Evolutionary conservation across 1,140 invertebrate genomes (phyloP), one percentile per base, ranked within the genome.

Genomic region (Anagrus nilaparvatae): DNA sequence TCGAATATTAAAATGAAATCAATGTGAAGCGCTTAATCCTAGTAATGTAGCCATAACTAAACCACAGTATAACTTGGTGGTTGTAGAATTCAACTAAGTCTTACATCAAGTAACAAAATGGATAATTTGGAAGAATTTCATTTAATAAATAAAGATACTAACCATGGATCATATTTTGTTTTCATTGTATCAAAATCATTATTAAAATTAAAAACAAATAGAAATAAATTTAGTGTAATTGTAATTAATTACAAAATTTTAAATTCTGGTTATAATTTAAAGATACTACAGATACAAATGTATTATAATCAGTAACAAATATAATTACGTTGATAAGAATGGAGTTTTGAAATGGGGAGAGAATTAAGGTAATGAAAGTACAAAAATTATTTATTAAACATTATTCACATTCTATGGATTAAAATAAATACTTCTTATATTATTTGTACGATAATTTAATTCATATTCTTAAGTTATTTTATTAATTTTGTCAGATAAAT

Each of bases 151-250:
- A 75, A 79, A 9, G 60, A 64, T 41, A 49, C 54, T 16, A 57
- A 67, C 16, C 52, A 48, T 34, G 65, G 61, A 27, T 61, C 65
- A 42, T 61, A 70, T 12, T 53, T 63, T 9, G 60, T 78, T 49
- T 48, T 84, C 21, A 76, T 87, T 62, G 75, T 81, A 4, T 81
- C 82, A 14, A 75, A 82, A 55, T 82, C 81, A 20, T 65, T 73
- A 9, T 62, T 82, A 24, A 73, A 75, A 54, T 53, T 89, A 16
- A 71, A 70, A 55, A 82, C 82, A 2, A 87, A 87, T 67, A 67
- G 68, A 48, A 68, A 75, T 18, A 58, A 59, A 29, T 40, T 50
- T 44, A 63, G 67, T 14, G 52, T 63, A 1, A n/a, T n/a, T n/a
- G n/a, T n/a, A n/a, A 61, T 54, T 4, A 51, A 32, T 18, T 72